phyloP scores from a whole-genome alignment of 2,113 vertebrate genomes.

The Anoplopoma fimbria region DNA sequence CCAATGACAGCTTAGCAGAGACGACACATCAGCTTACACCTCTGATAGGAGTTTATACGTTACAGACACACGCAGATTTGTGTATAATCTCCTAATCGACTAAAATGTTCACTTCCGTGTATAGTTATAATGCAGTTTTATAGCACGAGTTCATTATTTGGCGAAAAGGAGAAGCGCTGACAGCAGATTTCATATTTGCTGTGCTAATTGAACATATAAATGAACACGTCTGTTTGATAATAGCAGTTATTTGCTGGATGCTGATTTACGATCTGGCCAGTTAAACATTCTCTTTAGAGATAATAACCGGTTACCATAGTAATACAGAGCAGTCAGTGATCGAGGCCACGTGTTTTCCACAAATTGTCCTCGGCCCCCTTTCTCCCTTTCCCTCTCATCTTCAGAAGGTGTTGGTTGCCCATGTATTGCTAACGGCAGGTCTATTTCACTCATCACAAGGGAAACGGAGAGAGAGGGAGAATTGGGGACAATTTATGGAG shows the following conservation, averaged over 20 bases:
- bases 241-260: slow-evolving; percentile 2
- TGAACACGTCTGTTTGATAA: neutral
- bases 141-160: neutral
- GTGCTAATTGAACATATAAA: neutral
- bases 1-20: slow-evolving; percentile 54
- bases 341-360: slow-evolving; percentile 21
- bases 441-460: slow-evolving; percentile 42
- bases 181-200: neutral
- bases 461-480: slow-evolving; percentile 36
- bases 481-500: slow-evolving; percentile 41
- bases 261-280: slow-evolving; percentile 20
- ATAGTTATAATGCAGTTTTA: neutral
- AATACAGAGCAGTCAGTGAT: slow-evolving; percentile 18
- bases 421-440: slow-evolving; percentile 38
- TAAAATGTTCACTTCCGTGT: neutral
- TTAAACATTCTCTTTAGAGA: slow-evolving; percentile 11
- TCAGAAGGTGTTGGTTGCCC: slow-evolving; percentile 24
- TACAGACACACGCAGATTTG: neutral
- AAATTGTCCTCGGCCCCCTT: slow-evolving; percentile 21
- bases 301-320: slow-evolving; percentile 28
- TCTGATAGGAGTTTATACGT: neutral
- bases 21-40: slow-evolving; percentile 17
- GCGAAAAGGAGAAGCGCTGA: neutral
- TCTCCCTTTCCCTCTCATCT: neutral
- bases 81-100: neutral